Base-by-base conservation (phyloP, 2,888 invertebrate species). In the Alitta virens region DNA sequence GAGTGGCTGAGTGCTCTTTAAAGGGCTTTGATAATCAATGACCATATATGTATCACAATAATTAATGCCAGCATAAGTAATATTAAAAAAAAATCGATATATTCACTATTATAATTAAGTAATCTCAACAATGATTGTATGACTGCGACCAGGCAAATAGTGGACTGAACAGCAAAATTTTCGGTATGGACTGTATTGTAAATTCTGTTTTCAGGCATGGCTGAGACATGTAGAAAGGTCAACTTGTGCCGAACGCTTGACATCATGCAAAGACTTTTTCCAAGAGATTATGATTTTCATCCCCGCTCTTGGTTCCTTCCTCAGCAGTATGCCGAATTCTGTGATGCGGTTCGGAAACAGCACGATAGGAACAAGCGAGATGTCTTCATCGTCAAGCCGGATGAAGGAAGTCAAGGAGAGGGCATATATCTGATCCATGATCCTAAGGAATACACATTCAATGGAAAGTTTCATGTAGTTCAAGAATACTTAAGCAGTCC, bases 291-390 rank as follows among this genome's bases (percentile, higher is more conserved):
- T 65, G 72, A 77, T 63, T 85, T 84, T 72, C 84, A 83, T 69
- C 85, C 85, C 0, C 74, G 76, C 33, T 82, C 83, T 2, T 84
- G 84, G 84, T 80, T 83, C 63, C 73, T 85, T 0, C 85, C 85
- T 0, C 81, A 82, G 25, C 83, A 85, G 66, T 72, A 73, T 50
- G 68, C 72, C 18, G 78, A 81, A 52, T 79, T 82, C 61, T 67
- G 69, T 38, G 71, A 71, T 51, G 78, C 60, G 16, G 52, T 43
- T 1, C 42, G 62, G 33, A 23, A 52, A n/a, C 26, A 42, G 5
- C 23, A 38, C 12, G 38, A 5, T 1, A 43, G 25, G n/a, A 49
- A 16, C 24, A 18, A 27, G 9, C 56, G 60, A 23, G 26, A 53
- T 2, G 82, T 82, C 67, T 85, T 77, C 70, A 85, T 85, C 56